Conservation (phyloP, 2,113 vertebrate species). For the Pollimyrus isidori region DNA sequence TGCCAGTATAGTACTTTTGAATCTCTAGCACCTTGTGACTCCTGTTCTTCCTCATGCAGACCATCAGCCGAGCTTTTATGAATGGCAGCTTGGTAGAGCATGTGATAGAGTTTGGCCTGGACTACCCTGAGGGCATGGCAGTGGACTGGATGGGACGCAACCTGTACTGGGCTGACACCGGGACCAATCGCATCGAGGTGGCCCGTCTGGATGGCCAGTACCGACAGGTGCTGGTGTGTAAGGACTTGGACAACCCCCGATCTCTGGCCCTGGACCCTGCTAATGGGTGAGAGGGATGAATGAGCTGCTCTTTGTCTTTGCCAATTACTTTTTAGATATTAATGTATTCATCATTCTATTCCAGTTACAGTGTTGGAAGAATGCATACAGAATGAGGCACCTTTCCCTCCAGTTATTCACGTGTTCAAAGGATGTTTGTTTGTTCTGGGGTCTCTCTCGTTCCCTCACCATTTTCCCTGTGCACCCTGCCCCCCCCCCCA, state of each 20-base stretch:
- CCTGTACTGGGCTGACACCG: slow-evolving; percentile 94
- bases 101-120: slow-evolving; percentile 87
- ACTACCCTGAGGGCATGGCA: slow-evolving; percentile 94
- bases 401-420: neutral
- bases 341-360: neutral
- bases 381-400: neutral
- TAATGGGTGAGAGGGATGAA: slow-evolving; percentile 69
- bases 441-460: neutral
- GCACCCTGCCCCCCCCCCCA: neutral
- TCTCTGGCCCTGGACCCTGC: slow-evolving; percentile 88
- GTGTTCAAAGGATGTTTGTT: neutral
- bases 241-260: slow-evolving; percentile 86
- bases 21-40: neutral
- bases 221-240: slow-evolving; percentile 86
- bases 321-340: neutral
- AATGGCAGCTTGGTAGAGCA: slow-evolving; percentile 89
- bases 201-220: slow-evolving; percentile 84
- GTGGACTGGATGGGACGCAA: slow-evolving; percentile 97
- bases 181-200: slow-evolving; percentile 92
- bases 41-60: slow-evolving; percentile 58
- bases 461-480: neutral
- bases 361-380: neutral
- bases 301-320: neutral
- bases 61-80: slow-evolving; percentile 92
- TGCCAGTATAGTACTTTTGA: neutral